Evolutionary conservation across 2,113 vertebrate genomes (phyloP).

Genomic region (Riparia riparia): DNA sequence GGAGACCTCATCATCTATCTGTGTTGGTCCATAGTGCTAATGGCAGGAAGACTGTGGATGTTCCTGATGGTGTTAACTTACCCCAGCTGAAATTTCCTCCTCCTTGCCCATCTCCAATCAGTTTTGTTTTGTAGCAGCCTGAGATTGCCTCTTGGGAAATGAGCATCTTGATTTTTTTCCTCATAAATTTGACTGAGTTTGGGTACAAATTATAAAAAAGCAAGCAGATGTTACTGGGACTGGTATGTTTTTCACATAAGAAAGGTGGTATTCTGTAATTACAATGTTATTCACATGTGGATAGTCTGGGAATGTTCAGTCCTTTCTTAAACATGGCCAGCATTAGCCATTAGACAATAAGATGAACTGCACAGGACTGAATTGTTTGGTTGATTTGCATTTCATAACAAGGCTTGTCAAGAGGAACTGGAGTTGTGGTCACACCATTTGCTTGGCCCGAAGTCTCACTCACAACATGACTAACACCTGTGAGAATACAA

Average conservation of each 20-base stretch:
- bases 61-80: neutral
- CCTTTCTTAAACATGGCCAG: neutral
- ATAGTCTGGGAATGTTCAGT: neutral
- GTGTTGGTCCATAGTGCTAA: neutral
- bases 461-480: neutral
- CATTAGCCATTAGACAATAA: neutral
- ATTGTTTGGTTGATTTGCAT: neutral
- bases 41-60: neutral
- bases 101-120: neutral
- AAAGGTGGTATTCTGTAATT: neutral
- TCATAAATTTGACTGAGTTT: neutral
- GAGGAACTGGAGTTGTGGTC: neutral
- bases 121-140: neutral
- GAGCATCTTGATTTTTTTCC: neutral
- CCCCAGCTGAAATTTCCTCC: neutral
- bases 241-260: neutral
- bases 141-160: neutral
- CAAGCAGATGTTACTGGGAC: neutral
- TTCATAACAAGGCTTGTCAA: neutral
- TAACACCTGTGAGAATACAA: neutral
- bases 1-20: neutral
- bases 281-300: accelerated
- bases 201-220: neutral
- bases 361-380: neutral
- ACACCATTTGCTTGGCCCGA: neutral